Evolutionary conservation across 2,888 invertebrate genomes (phyloP), one percentile per base, ranked within the genome.

Genomic region (Epinotia demarniana): DNA sequence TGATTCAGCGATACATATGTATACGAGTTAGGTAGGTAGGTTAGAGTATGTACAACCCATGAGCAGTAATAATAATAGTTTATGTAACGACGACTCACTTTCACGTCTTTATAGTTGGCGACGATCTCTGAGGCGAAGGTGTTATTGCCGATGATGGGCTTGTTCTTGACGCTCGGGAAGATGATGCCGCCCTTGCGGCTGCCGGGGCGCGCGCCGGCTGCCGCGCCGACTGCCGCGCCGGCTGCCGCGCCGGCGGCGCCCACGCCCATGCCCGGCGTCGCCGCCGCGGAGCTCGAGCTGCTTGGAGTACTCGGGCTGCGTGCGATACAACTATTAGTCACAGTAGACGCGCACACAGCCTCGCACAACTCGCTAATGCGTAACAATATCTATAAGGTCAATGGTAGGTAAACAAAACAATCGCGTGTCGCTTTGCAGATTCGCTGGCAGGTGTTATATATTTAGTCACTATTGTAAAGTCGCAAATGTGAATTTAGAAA

Each of bases 81-180:
- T 77, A 75, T 77, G 75, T 75, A 77, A 77, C 75, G 68, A 58
- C 62, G 75, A 93, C 96, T 96, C 94, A 97, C 97, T 96, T 97
- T 97, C 81, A 98, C 96, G 89, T 98, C 97, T 92, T 97, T 97
- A 86, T 97, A 95, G 90, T 95, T 96, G 81, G 96, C 95, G 80
- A 97, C 94, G 83, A 96, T 94, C 86, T 98, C 98, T 12, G 96
- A 96, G 64, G 97, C 95, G 89, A 97, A 97, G 67, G 97, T 97
- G 80, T 97, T 96, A 92, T 98, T 98, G 73, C 97, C 96, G 77
- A 97, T 96, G 79, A 97, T 96, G 27, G 98, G 98, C 83, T 98
- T 98, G 90, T 98, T 98, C 92, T 98, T 98, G 70, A 98, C 97
- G 87, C 98, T 98, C 12, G 98, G 98, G 92, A 98, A 98, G 88